A percentile compares a stretch with the other conserved stretches of the same genome.
phyloP scores from a whole-genome alignment of 2,113 vertebrate species.

The Trinectes maculatus region DNA sequence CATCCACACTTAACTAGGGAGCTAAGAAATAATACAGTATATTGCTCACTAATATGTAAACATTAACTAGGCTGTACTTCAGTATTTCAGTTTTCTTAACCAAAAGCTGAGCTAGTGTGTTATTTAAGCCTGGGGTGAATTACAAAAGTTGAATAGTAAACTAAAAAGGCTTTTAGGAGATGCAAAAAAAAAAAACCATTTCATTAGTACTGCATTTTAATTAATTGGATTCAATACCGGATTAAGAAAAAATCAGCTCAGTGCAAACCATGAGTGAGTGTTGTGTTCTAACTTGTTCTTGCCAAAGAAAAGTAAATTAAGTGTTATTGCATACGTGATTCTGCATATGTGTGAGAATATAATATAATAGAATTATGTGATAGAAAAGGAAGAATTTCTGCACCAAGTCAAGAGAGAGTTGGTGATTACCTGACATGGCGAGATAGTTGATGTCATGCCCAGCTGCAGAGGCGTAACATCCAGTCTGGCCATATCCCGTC shows the following conservation, averaged over 20 bases:
- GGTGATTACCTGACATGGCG: constrained; percentile 88
- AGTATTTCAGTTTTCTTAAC: too few species aligned
- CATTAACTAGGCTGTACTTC: too few species aligned
- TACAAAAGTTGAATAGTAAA: background rate
- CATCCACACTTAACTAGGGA: too few species aligned
- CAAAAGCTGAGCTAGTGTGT: too few species aligned
- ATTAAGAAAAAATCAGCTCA: too few species aligned
- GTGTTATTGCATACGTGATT: background rate
- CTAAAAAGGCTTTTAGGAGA: background rate
- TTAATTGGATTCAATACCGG: too few species aligned
- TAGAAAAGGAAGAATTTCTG: background rate
- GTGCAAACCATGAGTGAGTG: background rate
- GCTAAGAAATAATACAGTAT: too few species aligned
- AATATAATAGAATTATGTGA: background rate
- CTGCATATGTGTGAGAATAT: background rate
- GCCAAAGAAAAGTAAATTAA: background rate
- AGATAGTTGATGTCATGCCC: constrained; percentile 98
- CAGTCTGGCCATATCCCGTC: constrained; percentile 92
- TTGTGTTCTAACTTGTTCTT: background rate
- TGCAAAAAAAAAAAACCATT: too few species aligned
- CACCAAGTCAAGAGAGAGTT: too few species aligned
- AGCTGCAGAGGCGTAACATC: constrained; percentile 81
- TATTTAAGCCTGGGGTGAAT: background rate
- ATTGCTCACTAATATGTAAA: too few species aligned
- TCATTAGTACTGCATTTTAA: too few species aligned